A percentile compares a stretch with the other conserved stretches of the same genome.
Evolutionary conservation across 2,888 invertebrate genomes (phyloP).

Genomic region (Lordiphosa fenestrarum): DNA sequence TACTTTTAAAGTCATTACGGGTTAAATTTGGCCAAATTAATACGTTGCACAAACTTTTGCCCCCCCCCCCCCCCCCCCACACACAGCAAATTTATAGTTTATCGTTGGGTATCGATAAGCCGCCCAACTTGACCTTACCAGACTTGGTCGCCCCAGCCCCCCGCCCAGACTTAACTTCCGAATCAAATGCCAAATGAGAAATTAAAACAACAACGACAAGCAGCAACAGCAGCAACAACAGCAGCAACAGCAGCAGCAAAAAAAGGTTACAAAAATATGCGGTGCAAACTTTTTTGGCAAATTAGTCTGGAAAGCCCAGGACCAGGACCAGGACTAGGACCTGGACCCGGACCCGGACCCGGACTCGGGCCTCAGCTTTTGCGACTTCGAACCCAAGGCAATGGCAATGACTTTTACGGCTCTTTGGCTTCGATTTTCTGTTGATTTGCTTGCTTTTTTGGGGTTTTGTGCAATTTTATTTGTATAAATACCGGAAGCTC

Average conservation of each 20-base stretch:
- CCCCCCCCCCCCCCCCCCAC: background rate
- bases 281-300: constrained; percentile 77
- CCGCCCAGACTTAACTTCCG: constrained; percentile 33
- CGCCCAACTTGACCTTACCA: constrained; percentile 68
- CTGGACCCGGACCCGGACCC: background rate
- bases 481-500: constrained; percentile 77
- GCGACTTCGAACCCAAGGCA: constrained; percentile 29
- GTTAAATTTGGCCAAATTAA: constrained; percentile 81
- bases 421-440: constrained; percentile 60
- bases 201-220: constrained; percentile 62
- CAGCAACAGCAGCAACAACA: constrained; percentile 21
- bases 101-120: constrained; percentile 75
- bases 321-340: background rate
- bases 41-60: constrained; percentile 76
- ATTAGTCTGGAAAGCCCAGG: constrained; percentile 66
- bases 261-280: constrained; percentile 73
- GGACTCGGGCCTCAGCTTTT: constrained; percentile 13
- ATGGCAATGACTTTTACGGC: constrained; percentile 60
- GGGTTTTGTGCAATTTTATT: constrained; percentile 69
- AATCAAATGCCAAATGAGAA: constrained; percentile 71
- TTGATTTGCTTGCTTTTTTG: constrained; percentile 57
- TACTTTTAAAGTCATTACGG: constrained; percentile 81
- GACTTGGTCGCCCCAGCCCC: constrained; percentile 2
- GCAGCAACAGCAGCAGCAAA: constrained; percentile 3
- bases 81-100: constrained; percentile 71